phyloP scores from a whole-genome alignment of 2,113 vertebrate species.

The Myiopsitta monachus region DNA sequence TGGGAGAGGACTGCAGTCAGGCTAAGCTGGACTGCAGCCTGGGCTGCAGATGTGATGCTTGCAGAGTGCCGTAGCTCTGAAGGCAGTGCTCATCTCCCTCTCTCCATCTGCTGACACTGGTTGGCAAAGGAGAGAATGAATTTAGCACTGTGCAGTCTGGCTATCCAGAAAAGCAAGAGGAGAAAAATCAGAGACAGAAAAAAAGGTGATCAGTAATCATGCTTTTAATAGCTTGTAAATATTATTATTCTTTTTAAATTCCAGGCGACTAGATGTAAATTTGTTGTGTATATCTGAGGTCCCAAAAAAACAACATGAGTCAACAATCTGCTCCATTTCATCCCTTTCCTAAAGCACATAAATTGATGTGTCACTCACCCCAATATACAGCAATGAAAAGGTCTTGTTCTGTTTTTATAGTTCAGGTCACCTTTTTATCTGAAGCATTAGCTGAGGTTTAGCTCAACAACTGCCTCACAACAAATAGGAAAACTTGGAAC shows the following conservation, averaged over 20 bases:
- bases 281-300: slow-evolving; percentile 44
- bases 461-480: background rate
- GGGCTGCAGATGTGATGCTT: background rate
- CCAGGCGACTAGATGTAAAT: slow-evolving; percentile 55
- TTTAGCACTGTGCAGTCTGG: background rate
- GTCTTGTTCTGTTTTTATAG: background rate
- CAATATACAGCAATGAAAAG: slow-evolving; percentile 6
- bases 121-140: background rate
- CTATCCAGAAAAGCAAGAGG: background rate
- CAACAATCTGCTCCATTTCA: slow-evolving; percentile 13
- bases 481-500: background rate
- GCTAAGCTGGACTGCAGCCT: background rate
- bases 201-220: slow-evolving; percentile 42
- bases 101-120: background rate
- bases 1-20: background rate
- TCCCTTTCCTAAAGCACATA: slow-evolving; percentile 52
- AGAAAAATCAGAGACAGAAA: background rate
- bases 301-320: slow-evolving; percentile 17
- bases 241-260: background rate
- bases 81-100: background rate
- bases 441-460: background rate
- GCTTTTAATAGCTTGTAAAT: slow-evolving; percentile 65
- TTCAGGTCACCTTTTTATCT: slow-evolving; percentile 5
- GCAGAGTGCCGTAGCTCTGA: background rate
- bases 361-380: slow-evolving; percentile 39